Percentiles rank a stretch among this genome's conserved stretches.
These are phyloP conservation scores for Amia ocellicauda DNA, from an alignment of 2,113 vertebrate genomes.

Conservation along the genomic window DNA sequence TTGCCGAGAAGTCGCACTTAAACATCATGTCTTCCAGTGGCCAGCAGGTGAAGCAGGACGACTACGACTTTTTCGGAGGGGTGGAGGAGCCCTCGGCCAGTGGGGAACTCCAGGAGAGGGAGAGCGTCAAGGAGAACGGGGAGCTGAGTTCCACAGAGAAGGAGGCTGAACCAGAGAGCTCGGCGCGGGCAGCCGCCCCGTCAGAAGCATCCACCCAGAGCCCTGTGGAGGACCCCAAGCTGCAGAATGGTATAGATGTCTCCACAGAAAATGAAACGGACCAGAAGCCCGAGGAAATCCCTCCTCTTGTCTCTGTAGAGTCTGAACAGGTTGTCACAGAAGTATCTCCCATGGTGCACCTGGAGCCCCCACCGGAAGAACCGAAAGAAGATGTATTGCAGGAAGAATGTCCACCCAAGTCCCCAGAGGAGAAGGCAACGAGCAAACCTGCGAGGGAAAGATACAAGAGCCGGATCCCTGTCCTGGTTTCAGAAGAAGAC, in stretches of 20 bases:
- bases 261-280: conserved; percentile 30
- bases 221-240: conserved; percentile 30
- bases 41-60: conserved; percentile 63
- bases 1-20: conserved; percentile 89
- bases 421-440: background rate
- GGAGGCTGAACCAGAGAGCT: conserved; percentile 51
- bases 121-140: conserved; percentile 42
- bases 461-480: conserved; percentile 81
- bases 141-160: conserved; percentile 39
- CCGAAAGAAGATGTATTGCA: conserved; percentile 33
- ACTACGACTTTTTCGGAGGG: conserved; percentile 49
- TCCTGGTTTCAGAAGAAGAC: conserved; percentile 83
- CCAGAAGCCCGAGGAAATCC: conserved; percentile 33
- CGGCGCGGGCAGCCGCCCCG: conserved; percentile 29
- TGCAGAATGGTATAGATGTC: conserved; percentile 37
- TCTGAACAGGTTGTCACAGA: conserved; percentile 42
- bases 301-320: conserved; percentile 10
- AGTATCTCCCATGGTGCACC: conserved; percentile 24
- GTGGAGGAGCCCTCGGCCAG: conserved; percentile 53
- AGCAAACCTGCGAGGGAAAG: conserved; percentile 40
- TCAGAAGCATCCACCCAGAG: conserved; percentile 40
- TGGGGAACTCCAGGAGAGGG: conserved; percentile 45
- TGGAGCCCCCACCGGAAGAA: conserved; percentile 37
- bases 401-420: background rate
- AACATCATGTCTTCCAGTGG: conserved; percentile 89